These are phyloP conservation scores for Semaprochilodus insignis DNA, from an alignment of 2,797 vertebrate genomes.

Conservation along the genomic window DNA sequence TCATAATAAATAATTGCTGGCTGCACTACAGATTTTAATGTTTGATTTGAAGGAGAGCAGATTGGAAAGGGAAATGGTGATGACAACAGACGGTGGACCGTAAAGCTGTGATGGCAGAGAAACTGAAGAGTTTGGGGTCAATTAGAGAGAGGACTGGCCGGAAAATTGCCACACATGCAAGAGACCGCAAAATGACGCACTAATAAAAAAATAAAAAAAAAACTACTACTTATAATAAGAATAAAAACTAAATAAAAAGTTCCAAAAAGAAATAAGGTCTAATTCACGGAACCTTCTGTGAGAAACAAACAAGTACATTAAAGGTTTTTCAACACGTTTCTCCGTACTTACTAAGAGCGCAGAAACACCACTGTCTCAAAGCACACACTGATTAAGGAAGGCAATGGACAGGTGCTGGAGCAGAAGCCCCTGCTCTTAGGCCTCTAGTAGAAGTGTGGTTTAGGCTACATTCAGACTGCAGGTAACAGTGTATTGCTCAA, in stretches of 20 bases:
- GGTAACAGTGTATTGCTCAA: background rate
- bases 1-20: background rate
- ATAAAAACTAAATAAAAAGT: background rate
- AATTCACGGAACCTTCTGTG: too few species aligned
- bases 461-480: too few species aligned
- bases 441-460: background rate
- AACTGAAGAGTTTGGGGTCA: background rate
- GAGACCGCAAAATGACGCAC: background rate
- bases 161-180: background rate
- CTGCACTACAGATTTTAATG: background rate
- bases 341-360: too few species aligned
- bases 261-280: background rate
- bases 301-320: too few species aligned
- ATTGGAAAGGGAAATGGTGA: background rate
- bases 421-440: background rate
- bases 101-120: background rate
- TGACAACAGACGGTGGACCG: background rate
- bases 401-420: background rate
- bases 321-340: too few species aligned
- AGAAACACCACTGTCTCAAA: background rate
- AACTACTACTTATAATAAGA: background rate
- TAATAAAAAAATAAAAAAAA: background rate
- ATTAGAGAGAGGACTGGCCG: conserved; percentile 3
- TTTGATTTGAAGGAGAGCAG: background rate
- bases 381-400: background rate